phyloP scores from a whole-genome alignment of 2,888 invertebrate genomes.

The Megastigmus dorsalis region DNA sequence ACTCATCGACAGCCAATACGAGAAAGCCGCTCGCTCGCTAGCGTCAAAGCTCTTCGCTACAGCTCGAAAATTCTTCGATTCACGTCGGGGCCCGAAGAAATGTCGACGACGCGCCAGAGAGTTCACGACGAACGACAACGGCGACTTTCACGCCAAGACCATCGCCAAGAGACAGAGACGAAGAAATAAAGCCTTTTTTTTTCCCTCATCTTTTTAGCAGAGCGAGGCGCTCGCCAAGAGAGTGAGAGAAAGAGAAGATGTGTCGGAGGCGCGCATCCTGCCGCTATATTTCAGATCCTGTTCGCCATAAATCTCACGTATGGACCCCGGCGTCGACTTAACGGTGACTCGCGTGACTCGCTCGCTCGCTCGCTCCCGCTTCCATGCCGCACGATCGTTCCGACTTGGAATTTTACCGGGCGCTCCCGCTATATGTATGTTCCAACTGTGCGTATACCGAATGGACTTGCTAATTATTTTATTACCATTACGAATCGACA shows the following conservation, averaged over 20 bases:
- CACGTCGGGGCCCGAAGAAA: constrained; percentile 9
- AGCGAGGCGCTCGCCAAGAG: too few relatives aligned
- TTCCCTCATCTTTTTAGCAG: background rate
- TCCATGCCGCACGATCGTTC: too few relatives aligned
- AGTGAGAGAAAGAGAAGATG: background rate
- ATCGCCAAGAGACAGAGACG: background rate
- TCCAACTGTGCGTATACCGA: background rate
- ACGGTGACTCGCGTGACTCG: background rate
- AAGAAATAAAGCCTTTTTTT: background rate
- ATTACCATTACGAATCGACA: constrained; percentile 26
- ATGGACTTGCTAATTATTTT: constrained; percentile 6
- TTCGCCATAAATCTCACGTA: constrained; percentile 10
- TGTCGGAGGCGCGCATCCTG: background rate
- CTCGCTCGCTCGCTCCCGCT: too few relatives aligned
- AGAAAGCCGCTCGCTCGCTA: too few relatives aligned
- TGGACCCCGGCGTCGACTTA: background rate
- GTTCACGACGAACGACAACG: background rate
- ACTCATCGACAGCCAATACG: background rate
- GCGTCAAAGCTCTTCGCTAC: too few relatives aligned
- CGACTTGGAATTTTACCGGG: constrained; percentile 3
- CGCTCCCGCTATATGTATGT: background rate
- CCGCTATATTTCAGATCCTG: background rate
- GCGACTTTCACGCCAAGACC: constrained; percentile 34
- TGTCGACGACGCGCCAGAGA: too few relatives aligned
- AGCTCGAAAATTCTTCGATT: too few relatives aligned